phyloP scores from a whole-genome alignment of 2,113 vertebrate genomes.

The Mesitornis unicolor region DNA sequence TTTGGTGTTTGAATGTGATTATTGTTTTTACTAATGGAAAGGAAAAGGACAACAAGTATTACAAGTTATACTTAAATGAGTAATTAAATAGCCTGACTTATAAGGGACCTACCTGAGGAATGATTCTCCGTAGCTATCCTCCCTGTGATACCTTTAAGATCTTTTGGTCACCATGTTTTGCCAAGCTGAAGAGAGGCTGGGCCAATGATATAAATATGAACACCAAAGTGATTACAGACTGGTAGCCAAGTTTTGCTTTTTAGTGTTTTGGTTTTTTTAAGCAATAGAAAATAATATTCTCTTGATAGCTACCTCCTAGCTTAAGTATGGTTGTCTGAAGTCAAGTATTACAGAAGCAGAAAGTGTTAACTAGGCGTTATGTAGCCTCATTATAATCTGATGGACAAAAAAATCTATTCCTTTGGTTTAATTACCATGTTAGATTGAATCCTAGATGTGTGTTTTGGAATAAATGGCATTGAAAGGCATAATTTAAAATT shows the following conservation, averaged over 20 bases:
- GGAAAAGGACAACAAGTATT: neutral
- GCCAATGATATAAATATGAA: neutral
- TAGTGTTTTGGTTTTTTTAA: neutral
- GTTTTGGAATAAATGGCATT: neutral
- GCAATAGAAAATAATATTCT: neutral
- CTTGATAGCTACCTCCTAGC: neutral
- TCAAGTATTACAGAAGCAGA: neutral
- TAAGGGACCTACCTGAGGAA: neutral
- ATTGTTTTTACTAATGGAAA: neutral
- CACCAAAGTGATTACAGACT: neutral
- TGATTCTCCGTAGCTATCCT: neutral
- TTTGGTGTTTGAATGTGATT: neutral
- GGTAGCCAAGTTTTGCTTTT: neutral
- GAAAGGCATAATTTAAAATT: neutral
- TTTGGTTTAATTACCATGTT: accelerated
- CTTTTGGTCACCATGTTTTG: neutral
- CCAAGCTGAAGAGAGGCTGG: neutral
- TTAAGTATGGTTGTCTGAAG: neutral
- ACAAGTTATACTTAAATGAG: neutral
- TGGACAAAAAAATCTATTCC: neutral
- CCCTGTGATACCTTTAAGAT: neutral
- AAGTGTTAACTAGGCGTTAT: neutral
- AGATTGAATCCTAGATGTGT: neutral
- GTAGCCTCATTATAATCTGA: neutral
- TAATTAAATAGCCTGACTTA: neutral